Conservation (phyloP, 1,140 invertebrate genomes). For the Solen grandis region DNA sequence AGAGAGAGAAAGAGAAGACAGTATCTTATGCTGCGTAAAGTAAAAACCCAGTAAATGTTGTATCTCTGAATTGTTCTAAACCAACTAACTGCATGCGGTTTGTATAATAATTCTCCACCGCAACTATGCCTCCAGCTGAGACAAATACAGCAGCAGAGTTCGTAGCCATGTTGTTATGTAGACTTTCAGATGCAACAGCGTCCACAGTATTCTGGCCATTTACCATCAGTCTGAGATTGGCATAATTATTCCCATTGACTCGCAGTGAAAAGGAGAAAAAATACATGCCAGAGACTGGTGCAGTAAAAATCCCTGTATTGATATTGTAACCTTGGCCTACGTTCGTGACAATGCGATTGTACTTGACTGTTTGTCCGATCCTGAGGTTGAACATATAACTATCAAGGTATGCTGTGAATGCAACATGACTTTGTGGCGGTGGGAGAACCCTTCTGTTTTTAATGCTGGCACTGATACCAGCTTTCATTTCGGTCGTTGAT, state of each 20-base stretch:
- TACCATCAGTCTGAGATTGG: background rate
- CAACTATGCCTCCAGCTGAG: no score
- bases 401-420: constrained; percentile 1
- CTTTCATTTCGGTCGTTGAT: no score
- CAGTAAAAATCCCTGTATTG: constrained; percentile 1
- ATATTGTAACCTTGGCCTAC: background rate
- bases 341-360: background rate
- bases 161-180: no score
- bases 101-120: no score
- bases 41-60: no score
- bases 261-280: background rate
- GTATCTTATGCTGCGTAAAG: no score
- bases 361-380: constrained; percentile 2
- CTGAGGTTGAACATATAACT: background rate
- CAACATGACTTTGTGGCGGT: background rate
- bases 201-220: constrained; percentile 19
- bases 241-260: background rate
- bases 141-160: no score
- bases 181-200: constrained; percentile 6
- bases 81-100: no score
- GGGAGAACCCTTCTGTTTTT: no score
- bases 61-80: no score
- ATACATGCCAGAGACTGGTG: background rate
- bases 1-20: no score
- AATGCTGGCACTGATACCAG: no score